These are phyloP conservation scores for Semicossyphus pulcher DNA, from an alignment of 2,113 vertebrate genomes.

Conservation along the genomic window DNA sequence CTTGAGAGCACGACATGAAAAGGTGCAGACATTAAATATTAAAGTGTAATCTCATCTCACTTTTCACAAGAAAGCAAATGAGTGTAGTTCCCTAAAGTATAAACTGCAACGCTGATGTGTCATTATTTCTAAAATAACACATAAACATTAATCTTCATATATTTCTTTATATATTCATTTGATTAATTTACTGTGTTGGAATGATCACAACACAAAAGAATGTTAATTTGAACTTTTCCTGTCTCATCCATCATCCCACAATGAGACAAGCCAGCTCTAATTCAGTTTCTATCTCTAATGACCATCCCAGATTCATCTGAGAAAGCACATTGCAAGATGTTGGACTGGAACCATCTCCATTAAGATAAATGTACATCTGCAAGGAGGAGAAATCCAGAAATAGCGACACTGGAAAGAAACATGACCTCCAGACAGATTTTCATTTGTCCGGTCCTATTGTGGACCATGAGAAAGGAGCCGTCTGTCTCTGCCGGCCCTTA, in stretches of 20 bases:
- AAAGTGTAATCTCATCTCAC: background rate
- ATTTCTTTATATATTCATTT: too few species aligned
- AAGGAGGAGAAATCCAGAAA: slow-evolving; percentile 48
- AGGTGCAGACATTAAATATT: background rate
- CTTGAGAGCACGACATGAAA: background rate
- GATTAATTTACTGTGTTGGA: too few species aligned
- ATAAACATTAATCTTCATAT: too few species aligned
- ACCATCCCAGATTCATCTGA: slow-evolving; percentile 6
- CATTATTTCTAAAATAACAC: too few species aligned
- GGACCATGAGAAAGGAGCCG: slow-evolving; percentile 25
- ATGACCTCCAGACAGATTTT: slow-evolving; percentile 44
- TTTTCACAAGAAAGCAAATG: background rate
- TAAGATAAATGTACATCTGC: slow-evolving; percentile 33
- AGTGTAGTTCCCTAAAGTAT: background rate
- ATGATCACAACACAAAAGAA: too few species aligned
- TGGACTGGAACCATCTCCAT: slow-evolving; percentile 19
- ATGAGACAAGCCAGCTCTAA: background rate
- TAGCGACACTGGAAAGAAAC: slow-evolving; percentile 40
- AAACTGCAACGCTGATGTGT: too few species aligned
- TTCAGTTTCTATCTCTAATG: slow-evolving; percentile 8
- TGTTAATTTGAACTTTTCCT: too few species aligned
- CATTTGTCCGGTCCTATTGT: slow-evolving; percentile 44
- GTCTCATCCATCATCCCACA: slow-evolving; percentile 14
- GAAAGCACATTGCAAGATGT: background rate
- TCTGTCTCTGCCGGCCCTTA: slow-evolving; percentile 31